Evolutionary conservation across 2,888 invertebrate species (phyloP).

Genomic region (Drosophila pseudotakahashii): DNA sequence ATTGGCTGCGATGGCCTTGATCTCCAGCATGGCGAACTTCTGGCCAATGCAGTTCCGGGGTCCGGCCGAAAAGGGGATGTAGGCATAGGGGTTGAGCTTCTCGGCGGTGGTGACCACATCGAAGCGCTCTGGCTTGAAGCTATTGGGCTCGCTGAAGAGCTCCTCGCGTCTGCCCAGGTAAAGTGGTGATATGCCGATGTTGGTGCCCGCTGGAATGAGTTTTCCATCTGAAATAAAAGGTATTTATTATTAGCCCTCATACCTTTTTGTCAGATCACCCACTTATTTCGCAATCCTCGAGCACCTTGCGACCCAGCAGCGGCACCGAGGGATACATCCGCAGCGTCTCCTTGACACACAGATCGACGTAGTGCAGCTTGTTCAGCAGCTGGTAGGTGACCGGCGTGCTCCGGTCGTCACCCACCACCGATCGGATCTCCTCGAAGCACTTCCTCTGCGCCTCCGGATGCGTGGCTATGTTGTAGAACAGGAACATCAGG

Average conservation of each 20-base stretch:
- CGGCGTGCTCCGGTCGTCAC: slow-evolving; percentile 75
- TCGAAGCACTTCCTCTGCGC: slow-evolving; percentile 84
- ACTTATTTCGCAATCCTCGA: slow-evolving; percentile 83
- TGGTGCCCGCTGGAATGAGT: slow-evolving; percentile 82
- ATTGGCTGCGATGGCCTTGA: slow-evolving; percentile 82
- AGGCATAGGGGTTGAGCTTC: slow-evolving; percentile 82
- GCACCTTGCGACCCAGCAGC: slow-evolving; percentile 80
- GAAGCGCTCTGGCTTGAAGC: slow-evolving; percentile 84
- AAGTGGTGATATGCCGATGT: slow-evolving; percentile 81
- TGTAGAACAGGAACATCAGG: slow-evolving; percentile 85
- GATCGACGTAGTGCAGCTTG: slow-evolving; percentile 81
- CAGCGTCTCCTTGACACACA: slow-evolving; percentile 83
- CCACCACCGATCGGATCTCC: slow-evolving; percentile 84
- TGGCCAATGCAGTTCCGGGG: slow-evolving; percentile 84
- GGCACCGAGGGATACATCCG: slow-evolving; percentile 83
- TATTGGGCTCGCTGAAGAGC: slow-evolving; percentile 77
- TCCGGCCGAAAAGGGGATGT: slow-evolving; percentile 84
- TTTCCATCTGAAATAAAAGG: slow-evolving; percentile 74
- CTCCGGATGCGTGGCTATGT: slow-evolving; percentile 84
- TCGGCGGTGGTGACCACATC: slow-evolving; percentile 76
- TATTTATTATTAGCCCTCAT: too few relatives aligned
- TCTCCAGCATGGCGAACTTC: slow-evolving; percentile 83
- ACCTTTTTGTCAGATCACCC: slow-evolving; percentile 7
- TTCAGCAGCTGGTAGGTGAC: slow-evolving; percentile 81
- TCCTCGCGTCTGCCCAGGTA: slow-evolving; percentile 78